Evolutionary conservation across 2,888 invertebrate species (phyloP).

Genomic region (Sepiola atlantica): DNA sequence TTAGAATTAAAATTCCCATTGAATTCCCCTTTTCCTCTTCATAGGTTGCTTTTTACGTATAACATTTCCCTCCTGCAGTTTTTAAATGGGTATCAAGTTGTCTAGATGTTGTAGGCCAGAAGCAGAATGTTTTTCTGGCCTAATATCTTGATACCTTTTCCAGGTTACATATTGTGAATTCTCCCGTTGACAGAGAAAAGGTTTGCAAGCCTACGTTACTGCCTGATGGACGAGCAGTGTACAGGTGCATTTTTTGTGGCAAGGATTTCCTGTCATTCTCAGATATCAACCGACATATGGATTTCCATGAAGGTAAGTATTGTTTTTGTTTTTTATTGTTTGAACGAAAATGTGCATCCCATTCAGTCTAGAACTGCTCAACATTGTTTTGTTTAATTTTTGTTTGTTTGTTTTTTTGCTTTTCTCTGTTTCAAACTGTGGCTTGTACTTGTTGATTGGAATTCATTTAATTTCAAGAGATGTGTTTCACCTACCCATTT

Average conservation of each 20-base stretch:
- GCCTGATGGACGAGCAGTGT: conserved; percentile 73
- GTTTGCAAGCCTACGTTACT: conserved; percentile 70
- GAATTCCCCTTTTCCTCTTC: background rate
- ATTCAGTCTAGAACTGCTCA: background rate
- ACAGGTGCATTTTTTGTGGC: conserved; percentile 74
- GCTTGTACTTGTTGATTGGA: background rate
- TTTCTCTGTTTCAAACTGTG: background rate
- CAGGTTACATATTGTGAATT: conserved; percentile 71
- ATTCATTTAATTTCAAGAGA: background rate
- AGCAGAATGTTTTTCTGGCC: conserved; percentile 48
- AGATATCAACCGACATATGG: conserved; percentile 76
- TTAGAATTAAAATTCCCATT: background rate
- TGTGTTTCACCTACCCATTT: background rate
- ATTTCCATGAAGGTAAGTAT: conserved; percentile 75
- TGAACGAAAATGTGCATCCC: background rate
- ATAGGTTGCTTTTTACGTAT: background rate
- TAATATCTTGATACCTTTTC: conserved; percentile 49
- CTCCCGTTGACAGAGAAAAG: conserved; percentile 70
- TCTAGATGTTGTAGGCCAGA: conserved; percentile 39
- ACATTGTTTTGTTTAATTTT: background rate
- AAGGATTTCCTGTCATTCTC: conserved; percentile 75
- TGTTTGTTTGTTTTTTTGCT: background rate
- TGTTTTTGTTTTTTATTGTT: conserved; percentile 1
- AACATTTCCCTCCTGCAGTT: background rate
- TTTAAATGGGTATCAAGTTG: conserved; percentile 40